Conservation (phyloP, 2,888 invertebrate genomes). For the Nipponacmea schrenckii region DNA sequence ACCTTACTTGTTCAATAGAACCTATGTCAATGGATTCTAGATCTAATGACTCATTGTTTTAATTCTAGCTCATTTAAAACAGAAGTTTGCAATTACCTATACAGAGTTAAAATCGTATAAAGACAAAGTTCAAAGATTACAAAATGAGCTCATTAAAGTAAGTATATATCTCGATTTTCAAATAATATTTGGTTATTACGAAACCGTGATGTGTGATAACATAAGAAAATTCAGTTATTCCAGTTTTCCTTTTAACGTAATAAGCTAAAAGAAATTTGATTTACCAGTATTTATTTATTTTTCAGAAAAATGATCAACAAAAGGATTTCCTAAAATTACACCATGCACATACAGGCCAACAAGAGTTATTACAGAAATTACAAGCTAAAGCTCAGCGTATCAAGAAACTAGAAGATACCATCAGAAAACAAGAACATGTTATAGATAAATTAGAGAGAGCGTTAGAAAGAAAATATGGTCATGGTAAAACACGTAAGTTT, state of each 20-base stretch:
- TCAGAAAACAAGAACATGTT: conserved; percentile 63
- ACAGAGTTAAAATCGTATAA: conserved; percentile 59
- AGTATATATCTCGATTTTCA: conserved; percentile 8
- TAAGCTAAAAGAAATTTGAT: too few species aligned
- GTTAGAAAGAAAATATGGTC: conserved; percentile 32
- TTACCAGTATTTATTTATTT: conserved; percentile 1
- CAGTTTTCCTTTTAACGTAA: too few species aligned
- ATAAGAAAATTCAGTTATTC: too few species aligned
- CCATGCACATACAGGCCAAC: conserved; percentile 56
- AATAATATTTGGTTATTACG: too few species aligned
- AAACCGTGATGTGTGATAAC: too few species aligned
- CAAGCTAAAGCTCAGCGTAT: conserved; percentile 58
- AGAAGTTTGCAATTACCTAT: conserved; percentile 57
- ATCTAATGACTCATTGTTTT: background rate
- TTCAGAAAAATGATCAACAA: conserved; percentile 63
- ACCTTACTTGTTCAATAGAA: too few species aligned
- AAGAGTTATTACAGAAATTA: conserved; percentile 52
- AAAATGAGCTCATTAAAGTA: conserved; percentile 64
- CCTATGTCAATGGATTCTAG: too few species aligned
- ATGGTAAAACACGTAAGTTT: conserved; percentile 38
- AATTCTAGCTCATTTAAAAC: conserved; percentile 58
- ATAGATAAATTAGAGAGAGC: conserved; percentile 62
- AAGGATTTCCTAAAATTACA: conserved; percentile 54
- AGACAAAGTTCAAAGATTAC: conserved; percentile 58
- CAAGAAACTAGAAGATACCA: conserved; percentile 60